These are phyloP conservation scores for Oscheius sp. DNA, from an alignment of 2,888 invertebrate genomes.

Conservation along the genomic window DNA sequence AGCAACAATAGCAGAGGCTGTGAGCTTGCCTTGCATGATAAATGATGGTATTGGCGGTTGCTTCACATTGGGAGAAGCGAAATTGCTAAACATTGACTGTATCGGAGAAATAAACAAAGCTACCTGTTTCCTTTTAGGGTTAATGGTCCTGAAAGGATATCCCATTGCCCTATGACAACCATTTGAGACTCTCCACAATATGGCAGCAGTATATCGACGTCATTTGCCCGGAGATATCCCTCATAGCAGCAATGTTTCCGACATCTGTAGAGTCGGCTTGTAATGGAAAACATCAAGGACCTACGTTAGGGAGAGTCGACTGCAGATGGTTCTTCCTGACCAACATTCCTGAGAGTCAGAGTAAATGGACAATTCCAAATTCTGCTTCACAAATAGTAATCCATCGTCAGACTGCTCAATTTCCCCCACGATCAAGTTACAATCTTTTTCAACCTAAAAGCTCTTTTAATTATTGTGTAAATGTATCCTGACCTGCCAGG, in stretches of 20 bases:
- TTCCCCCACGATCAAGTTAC: slow-evolving; percentile 47
- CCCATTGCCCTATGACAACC: slow-evolving; percentile 48
- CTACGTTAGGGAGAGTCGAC: slow-evolving; percentile 35
- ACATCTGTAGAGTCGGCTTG: slow-evolving; percentile 11
- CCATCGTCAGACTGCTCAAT: slow-evolving; percentile 56
- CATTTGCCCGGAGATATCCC: slow-evolving; percentile 55
- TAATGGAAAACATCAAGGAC: neutral
- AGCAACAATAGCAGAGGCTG: slow-evolving; percentile 52
- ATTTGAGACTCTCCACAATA: slow-evolving; percentile 49
- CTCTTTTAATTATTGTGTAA: neutral
- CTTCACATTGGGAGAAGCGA: neutral
- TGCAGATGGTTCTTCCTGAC: slow-evolving; percentile 49
- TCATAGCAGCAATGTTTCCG: slow-evolving; percentile 42
- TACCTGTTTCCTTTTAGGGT: slow-evolving; percentile 53
- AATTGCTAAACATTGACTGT: neutral
- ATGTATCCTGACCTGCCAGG: slow-evolving; percentile 43
- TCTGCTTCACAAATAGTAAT: slow-evolving; percentile 53
- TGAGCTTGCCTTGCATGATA: slow-evolving; percentile 45
- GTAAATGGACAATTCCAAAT: slow-evolving; percentile 47
- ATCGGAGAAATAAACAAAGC: neutral
- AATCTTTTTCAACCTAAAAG: slow-evolving; percentile 49
- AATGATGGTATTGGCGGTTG: slow-evolving; percentile 42
- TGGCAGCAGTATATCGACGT: slow-evolving; percentile 50
- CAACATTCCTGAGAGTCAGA: slow-evolving; percentile 43
- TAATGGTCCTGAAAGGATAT: slow-evolving; percentile 52